Evolutionary conservation across 2,888 invertebrate genomes (phyloP).

Genomic region (Thereva unica): DNA sequence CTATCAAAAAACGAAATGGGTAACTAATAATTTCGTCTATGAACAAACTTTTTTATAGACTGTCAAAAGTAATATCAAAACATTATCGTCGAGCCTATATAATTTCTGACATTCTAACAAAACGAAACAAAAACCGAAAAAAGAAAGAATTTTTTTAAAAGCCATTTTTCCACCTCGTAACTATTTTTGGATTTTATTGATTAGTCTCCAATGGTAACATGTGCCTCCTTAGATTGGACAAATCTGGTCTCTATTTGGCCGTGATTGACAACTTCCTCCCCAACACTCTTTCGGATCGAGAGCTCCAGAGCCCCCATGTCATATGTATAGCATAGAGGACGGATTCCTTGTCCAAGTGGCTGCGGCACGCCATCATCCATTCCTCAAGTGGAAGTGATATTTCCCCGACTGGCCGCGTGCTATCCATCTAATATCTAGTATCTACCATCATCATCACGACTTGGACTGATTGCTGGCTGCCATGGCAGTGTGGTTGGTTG

Average conservation of each 20-base stretch:
- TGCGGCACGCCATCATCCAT: not conserved
- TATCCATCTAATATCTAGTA: conserved; percentile 12
- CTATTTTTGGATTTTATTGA: no score
- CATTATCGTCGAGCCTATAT: no score
- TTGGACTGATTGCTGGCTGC: conserved; percentile 18
- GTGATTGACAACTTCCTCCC: conserved; percentile 34
- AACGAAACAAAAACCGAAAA: no score
- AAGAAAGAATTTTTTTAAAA: no score
- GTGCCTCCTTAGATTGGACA: not conserved
- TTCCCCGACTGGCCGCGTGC: conserved; percentile 16
- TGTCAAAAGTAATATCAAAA: no score
- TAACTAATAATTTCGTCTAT: no score
- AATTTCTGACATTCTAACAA: no score
- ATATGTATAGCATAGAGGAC: not conserved
- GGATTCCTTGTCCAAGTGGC: conserved; percentile 12
- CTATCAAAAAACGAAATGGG: no score
- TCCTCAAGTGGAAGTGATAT: not conserved
- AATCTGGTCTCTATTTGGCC: conserved; percentile 22
- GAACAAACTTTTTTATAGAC: no score
- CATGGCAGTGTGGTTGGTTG: conserved; percentile 13
- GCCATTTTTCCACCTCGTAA: no score
- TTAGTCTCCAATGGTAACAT: not conserved
- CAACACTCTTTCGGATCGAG: not conserved
- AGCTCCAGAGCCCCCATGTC: no score
- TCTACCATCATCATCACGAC: conserved; percentile 4